Evolutionary conservation across 2,113 vertebrate genomes (phyloP).

Genomic region (Cairina moschata): DNA sequence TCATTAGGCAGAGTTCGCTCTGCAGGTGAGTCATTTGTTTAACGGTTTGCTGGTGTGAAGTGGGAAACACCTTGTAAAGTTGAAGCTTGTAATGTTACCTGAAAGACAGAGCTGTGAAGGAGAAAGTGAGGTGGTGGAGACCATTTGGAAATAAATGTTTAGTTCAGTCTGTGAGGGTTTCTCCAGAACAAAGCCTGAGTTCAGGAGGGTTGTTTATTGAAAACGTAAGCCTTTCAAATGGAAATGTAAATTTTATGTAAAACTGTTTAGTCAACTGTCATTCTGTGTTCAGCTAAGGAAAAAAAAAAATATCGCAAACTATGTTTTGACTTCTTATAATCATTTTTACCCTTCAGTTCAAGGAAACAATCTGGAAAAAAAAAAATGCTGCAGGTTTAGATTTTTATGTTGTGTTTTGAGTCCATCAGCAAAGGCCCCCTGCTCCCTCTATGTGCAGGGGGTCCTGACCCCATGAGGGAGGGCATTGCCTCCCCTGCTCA

Average conservation of each 20-base stretch:
- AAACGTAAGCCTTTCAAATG: slow-evolving; percentile 29
- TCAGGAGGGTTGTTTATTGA: neutral
- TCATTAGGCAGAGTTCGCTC: neutral
- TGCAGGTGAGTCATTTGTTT: neutral
- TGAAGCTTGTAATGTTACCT: neutral
- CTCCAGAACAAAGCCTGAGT: neutral
- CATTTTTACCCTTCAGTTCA: neutral
- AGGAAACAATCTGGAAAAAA: neutral
- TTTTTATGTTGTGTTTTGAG: neutral
- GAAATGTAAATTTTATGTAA: slow-evolving; percentile 39
- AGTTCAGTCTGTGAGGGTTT: slow-evolving; percentile 22
- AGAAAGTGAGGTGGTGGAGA: neutral
- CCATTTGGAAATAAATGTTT: slow-evolving; percentile 26
- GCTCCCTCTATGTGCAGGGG: rapidly evolving
- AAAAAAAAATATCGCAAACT: too few relatives aligned
- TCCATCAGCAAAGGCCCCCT: rapidly evolving
- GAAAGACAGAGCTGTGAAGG: neutral
- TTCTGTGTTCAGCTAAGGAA: slow-evolving; percentile 1
- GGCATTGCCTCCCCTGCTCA: neutral
- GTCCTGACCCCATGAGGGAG: rapidly evolving
- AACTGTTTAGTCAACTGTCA: slow-evolving; percentile 7
- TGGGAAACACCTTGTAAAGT: slow-evolving; percentile 28
- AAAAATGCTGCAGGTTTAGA: neutral
- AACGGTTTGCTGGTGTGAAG: neutral
- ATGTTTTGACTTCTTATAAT: neutral